Evolutionary conservation across 1,140 invertebrate species (phyloP), one percentile per base, ranked within the genome.

Genomic region (Diorhabda sublineata): DNA sequence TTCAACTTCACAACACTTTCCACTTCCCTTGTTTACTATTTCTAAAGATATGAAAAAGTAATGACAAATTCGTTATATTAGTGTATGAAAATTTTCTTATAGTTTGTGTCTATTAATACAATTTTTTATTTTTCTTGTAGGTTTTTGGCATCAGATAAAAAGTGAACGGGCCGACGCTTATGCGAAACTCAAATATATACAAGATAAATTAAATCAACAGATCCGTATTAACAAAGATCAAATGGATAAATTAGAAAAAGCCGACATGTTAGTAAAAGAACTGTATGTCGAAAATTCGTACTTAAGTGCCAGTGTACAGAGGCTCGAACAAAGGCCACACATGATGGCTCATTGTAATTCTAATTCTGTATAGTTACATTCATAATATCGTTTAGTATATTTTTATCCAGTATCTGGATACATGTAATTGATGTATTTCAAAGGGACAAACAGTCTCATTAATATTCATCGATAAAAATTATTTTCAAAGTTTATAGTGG

Each of bases 211-310:
- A 4, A 83, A 88, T 45, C 83, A 90, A 58, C 88, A 92, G 75
- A 84, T 87, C 63, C 82, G 88, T 66, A 79, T 84, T 56, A 84
- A 82, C 73, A 83, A 82, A 65, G 83, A 87, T 73, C 84, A 85
- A 81, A 76, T 81, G 62, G 85, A 88, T 77, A 87, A 87, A 68
- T 81, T 93, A 65, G 85, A 87, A n/a, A 86, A 86, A 74, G 86
- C 90, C 47, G 91, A 93, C 80, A 80, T 91, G 71, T 81, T 92
- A 4, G 88, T 91, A 2, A 91, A 91, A 80, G 91, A 92, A 79
- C 82, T 93, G 26, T 93, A 90, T 77, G 85, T 92, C n/a, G 91
- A 93, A 81, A 93, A 92, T 83, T 88, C 90, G 43, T 87, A 89
- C 78, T 81, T 92, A 68, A 85, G 86, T 9, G 85, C 87, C 4